phyloP scores from a whole-genome alignment of 1,140 invertebrate genomes.

The Metaphire vulgaris region DNA sequence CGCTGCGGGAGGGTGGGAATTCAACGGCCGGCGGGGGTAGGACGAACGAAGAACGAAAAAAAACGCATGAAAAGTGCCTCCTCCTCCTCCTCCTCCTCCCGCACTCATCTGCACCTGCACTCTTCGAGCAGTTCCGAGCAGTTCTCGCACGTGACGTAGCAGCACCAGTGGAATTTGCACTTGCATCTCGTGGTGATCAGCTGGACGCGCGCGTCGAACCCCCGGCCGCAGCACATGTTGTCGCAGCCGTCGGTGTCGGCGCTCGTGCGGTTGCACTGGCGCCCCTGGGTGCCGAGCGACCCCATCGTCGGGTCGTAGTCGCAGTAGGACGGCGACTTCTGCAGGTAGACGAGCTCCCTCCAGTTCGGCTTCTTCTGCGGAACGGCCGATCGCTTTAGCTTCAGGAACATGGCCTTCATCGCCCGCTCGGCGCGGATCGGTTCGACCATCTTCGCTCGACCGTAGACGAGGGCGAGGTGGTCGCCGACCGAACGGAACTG shows the following conservation, averaged over 20 bases:
- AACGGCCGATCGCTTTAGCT: slow-evolving; percentile 9
- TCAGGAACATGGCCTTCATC: not conserved
- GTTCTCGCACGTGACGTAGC: slow-evolving; percentile 66
- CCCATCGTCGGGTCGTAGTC: slow-evolving; percentile 49
- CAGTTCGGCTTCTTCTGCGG: slow-evolving; percentile 68
- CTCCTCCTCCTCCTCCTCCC: not conserved
- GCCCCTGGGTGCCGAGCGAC: slow-evolving; percentile 48
- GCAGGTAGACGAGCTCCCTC: slow-evolving; percentile 79
- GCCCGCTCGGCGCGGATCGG: not conserved
- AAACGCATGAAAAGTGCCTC: too few relatives aligned
- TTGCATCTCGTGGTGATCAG: slow-evolving; percentile 71
- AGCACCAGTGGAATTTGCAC: slow-evolving; percentile 89
- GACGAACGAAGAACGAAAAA: too few relatives aligned
- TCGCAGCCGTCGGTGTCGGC: slow-evolving; percentile 52
- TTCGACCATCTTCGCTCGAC: not conserved
- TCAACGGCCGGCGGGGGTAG: too few relatives aligned
- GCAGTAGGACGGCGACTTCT: slow-evolving; percentile 87
- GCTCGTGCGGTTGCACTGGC: slow-evolving; percentile 53
- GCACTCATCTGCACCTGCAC: slow-evolving; percentile 13
- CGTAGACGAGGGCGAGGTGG: not conserved
- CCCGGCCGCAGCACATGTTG: slow-evolving; percentile 57
- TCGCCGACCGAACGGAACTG: slow-evolving; percentile 66
- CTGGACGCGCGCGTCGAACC: slow-evolving; percentile 55
- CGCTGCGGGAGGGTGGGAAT: too few relatives aligned
- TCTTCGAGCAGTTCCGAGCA: slow-evolving; percentile 13